Conservation (phyloP, 2,888 invertebrate genomes). For the Diplazon laetatorius region DNA sequence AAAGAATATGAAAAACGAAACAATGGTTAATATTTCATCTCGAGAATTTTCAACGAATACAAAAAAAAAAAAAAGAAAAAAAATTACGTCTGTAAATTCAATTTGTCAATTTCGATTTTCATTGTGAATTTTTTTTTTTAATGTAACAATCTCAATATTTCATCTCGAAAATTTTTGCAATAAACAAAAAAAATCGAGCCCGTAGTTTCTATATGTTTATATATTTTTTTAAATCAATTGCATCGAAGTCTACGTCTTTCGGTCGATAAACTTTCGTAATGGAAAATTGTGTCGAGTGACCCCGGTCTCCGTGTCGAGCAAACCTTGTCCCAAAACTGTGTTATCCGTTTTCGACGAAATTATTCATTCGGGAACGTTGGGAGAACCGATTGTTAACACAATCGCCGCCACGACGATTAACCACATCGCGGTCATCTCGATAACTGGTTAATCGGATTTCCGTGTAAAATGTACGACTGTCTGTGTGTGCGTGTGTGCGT, state of each 20-base stretch:
- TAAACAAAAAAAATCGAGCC: no score
- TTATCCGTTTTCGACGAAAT: slow-evolving; percentile 22
- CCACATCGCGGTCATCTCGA: slow-evolving; percentile 38
- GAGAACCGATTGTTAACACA: slow-evolving; percentile 55
- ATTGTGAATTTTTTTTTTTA: no score
- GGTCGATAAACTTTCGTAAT: no score
- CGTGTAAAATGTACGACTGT: no score
- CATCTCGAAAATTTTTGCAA: slow-evolving; percentile 7
- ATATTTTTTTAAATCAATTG: no score
- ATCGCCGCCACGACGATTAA: slow-evolving; percentile 9
- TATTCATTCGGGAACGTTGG: slow-evolving; percentile 35
- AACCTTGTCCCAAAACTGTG: background rate
- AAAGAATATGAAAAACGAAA: no score
- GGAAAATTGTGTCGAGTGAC: background rate
- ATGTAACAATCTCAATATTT: background rate
- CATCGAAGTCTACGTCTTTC: background rate
- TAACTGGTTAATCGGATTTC: slow-evolving; percentile 62
- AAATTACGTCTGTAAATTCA: no score
- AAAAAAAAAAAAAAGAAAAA: no score
- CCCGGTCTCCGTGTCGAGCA: background rate
- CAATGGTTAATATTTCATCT: no score
- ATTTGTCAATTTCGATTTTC: no score
- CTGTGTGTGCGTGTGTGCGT: slow-evolving; percentile 48
- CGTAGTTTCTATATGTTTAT: no score
- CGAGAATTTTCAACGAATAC: no score